phyloP scores from a whole-genome alignment of 2,888 invertebrate species.

The Eulithis prunata region DNA sequence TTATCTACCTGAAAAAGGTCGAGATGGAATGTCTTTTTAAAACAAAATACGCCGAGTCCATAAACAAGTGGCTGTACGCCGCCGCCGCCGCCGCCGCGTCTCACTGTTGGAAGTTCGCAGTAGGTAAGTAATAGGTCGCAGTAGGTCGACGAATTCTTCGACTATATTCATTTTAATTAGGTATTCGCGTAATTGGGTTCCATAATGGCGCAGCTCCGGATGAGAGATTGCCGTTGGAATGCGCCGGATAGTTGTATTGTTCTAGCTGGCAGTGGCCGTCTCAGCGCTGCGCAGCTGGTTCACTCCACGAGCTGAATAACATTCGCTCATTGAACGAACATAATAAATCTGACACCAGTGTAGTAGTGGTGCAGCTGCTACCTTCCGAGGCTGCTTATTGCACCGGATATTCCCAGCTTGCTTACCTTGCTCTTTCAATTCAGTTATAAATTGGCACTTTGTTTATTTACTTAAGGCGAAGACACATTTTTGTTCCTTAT shows the following conservation, averaged over 20 bases:
- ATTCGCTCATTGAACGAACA: too few species aligned
- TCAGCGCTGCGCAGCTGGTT: background rate
- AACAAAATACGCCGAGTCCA: conserved; percentile 22
- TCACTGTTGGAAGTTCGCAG: conserved; percentile 13
- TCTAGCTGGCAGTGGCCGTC: background rate
- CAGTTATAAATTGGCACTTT: too few species aligned
- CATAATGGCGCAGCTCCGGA: conserved; percentile 37
- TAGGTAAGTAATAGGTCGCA: background rate
- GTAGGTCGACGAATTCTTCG: conserved; percentile 42
- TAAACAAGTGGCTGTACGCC: conserved; percentile 20
- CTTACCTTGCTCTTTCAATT: background rate
- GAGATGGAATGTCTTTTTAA: conserved; percentile 17
- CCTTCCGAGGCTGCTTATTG: background rate
- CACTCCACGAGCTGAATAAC: background rate
- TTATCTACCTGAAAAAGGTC: conserved; percentile 17
- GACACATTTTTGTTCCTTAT: too few species aligned
- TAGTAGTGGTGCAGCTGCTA: conserved; percentile 2
- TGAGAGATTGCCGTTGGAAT: conserved; percentile 41
- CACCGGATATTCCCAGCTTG: background rate
- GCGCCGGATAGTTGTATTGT: conserved; percentile 34
- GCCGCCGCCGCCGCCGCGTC: too few species aligned
- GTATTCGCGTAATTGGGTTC: conserved; percentile 50
- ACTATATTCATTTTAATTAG: conserved; percentile 56
- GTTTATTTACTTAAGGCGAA: too few species aligned
- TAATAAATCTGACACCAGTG: too few species aligned